These are phyloP conservation scores for Eupeodes luniger DNA, from an alignment of 2,888 invertebrate species.

Conservation along the genomic window DNA sequence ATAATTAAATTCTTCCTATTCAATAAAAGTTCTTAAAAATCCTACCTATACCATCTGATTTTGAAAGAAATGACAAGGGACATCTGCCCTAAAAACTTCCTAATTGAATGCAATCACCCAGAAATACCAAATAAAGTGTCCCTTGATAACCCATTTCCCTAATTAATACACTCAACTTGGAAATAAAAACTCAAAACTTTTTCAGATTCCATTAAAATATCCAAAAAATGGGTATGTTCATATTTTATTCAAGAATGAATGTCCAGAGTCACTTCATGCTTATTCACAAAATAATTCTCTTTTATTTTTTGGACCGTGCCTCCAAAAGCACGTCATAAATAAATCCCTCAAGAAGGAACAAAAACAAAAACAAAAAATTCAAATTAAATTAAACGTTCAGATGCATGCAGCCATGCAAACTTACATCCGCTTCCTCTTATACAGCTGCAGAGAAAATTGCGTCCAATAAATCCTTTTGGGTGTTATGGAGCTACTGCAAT, in stretches of 20 bases:
- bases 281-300: not conserved
- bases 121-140: no score
- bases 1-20: no score
- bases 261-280: not conserved
- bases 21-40: no score
- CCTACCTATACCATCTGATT: no score
- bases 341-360: not conserved
- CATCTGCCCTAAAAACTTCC: no score
- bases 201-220: not conserved
- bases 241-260: not conserved
- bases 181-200: not conserved
- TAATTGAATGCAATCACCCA: no score
- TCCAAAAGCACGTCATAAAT: not conserved
- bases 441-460: not conserved
- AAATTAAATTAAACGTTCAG: conserved; percentile 5
- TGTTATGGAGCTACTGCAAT: conserved; percentile 24
- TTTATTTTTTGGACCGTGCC: not conserved
- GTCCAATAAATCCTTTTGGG: conserved; percentile 11
- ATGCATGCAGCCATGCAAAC: not conserved
- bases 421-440: conserved; percentile 41
- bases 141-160: not conserved
- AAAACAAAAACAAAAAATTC: not conserved
- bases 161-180: not conserved
- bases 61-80: no score
- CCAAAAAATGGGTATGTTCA: no score